These are phyloP conservation scores for Sepiola atlantica DNA, from an alignment of 2,888 invertebrate species.

Conservation along the genomic window DNA sequence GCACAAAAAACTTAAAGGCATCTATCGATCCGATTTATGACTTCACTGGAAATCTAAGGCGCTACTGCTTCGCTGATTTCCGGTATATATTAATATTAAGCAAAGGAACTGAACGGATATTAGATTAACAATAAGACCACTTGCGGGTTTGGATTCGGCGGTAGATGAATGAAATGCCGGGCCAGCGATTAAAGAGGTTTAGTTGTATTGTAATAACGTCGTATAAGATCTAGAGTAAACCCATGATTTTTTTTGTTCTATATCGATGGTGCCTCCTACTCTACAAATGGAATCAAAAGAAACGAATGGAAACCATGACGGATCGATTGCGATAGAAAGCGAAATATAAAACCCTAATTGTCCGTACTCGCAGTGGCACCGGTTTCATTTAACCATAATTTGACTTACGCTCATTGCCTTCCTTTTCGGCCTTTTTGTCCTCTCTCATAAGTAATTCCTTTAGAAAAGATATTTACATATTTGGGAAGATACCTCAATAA, in stretches of 20 bases:
- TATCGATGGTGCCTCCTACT: too few species aligned
- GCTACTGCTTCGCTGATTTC: constrained; percentile 18
- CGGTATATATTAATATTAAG: neutral
- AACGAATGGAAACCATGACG: neutral
- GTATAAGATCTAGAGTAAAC: neutral
- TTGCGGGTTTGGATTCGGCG: neutral
- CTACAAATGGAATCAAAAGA: too few species aligned
- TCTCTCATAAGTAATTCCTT: too few species aligned
- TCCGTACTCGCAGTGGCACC: too few species aligned
- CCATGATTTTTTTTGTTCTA: neutral
- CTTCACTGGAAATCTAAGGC: neutral
- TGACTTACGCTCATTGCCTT: too few species aligned
- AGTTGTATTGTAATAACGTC: neutral
- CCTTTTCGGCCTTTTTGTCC: too few species aligned
- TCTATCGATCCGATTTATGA: neutral
- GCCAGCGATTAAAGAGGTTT: neutral
- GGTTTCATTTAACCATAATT: too few species aligned
- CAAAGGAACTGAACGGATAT: neutral
- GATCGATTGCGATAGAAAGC: neutral
- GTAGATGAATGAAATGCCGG: neutral
- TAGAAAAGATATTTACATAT: too few species aligned
- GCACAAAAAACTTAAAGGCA: neutral
- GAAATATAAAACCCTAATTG: too few species aligned
- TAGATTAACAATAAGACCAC: neutral
- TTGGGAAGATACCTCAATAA: too few species aligned